Base-by-base conservation (phyloP, 2,113 vertebrate genomes). In the Gambusia affinis region DNA sequence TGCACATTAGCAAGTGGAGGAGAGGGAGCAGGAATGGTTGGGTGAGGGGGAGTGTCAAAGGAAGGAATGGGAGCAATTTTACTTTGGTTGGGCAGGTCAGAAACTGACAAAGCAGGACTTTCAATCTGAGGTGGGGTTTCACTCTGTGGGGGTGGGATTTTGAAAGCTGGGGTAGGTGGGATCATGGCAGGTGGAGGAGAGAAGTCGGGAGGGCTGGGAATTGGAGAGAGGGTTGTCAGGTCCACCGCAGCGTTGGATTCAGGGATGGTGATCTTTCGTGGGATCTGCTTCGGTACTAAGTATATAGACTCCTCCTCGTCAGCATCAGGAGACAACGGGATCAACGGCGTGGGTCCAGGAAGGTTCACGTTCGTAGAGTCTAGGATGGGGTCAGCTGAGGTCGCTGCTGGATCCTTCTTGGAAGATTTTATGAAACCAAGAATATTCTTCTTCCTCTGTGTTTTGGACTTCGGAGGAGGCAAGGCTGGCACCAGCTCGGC, bases 401-500 rank as follows among this genome's bases (percentile, higher is more conserved):
- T 6, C 6, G 51, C 30, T 0, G 2, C 0, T 4, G 81, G 47
- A 4, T 78, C 57, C 22, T 1, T 84, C 37, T 90, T 92, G 8
- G 7, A 0, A 2, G 77, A 14, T 39, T 80, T 91, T 69, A 10
- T 88, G 70, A 92, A 85, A 24, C 64, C 72, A 8, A 62, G 71
- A 22, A 88, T 67, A 24, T 71, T 72, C 33, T 91, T 93, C 73
- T 87, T 91, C 75, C 90, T 93, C 0, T 57, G 5, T 22, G 75
- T 27, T 6, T 78, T 10, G 24, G 24, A 24, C 81, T 87, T 90
- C 4, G 85, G 84, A 24, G 89, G 86, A 60, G 91, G 64, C 0
- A 29, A 24, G 29, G 51, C 81, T 0, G 79, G 60, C 31, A 89
- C 88, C 70, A 78, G 75, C 54, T 86, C 84, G 5, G 65, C 60